Conservation (phyloP, 2,888 invertebrate genomes). For the Lysandra bellargus region DNA sequence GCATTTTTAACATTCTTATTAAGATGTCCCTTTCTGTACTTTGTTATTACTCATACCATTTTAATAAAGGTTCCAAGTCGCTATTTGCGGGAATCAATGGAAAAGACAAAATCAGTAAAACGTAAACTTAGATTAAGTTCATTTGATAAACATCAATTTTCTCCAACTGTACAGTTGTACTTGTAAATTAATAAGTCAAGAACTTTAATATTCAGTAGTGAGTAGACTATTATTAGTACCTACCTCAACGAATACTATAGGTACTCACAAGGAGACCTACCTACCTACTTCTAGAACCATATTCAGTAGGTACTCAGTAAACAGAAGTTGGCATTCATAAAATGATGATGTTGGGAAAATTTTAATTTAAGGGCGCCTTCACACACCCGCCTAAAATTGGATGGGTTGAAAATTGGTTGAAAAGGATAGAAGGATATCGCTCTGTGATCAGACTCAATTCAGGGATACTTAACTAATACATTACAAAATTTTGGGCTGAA, state of each 20-base stretch:
- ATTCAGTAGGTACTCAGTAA: not conserved
- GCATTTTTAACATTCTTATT: not conserved
- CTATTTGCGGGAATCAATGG: not conserved
- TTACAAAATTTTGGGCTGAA: not conserved
- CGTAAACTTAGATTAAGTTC: not conserved
- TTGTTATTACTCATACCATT: not conserved
- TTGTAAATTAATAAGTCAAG: not conserved
- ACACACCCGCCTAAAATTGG: constrained; percentile 32
- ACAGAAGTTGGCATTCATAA: not conserved
- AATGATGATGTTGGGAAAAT: not conserved
- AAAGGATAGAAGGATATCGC: constrained; percentile 70
- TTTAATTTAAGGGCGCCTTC: not conserved
- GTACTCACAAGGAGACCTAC: no score
- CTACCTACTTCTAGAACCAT: not conserved
- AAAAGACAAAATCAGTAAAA: not conserved
- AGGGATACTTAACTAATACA: not conserved
- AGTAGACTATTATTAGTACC: not conserved
- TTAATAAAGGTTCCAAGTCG: not conserved
- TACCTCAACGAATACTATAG: no score
- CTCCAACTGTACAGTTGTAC: not conserved
- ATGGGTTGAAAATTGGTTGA: constrained; percentile 53
- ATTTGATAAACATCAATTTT: not conserved
- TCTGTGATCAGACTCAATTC: constrained; percentile 51
- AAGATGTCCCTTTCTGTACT: not conserved
- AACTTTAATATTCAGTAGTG: not conserved